These are phyloP conservation scores for Acrocephalus kingi DNA, from an alignment of 2,113 vertebrate species.

Conservation along the genomic window DNA sequence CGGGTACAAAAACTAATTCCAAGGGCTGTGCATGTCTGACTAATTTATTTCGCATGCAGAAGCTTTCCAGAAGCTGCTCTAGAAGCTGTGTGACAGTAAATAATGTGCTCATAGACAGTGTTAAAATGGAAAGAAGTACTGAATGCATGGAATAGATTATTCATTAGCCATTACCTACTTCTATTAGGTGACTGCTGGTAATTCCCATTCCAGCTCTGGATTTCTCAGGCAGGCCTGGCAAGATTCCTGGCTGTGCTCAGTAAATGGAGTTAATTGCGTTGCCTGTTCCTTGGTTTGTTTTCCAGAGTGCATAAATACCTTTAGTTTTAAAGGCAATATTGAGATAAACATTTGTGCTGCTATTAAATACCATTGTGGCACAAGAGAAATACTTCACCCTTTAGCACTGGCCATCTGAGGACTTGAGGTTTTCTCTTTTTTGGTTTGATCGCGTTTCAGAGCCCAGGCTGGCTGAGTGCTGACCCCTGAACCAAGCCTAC, in stretches of 20 bases:
- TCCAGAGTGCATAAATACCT: background rate
- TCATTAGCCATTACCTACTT: background rate
- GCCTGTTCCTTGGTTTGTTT: background rate
- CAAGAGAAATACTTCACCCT: background rate
- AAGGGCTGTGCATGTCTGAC: background rate
- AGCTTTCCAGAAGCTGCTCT: background rate
- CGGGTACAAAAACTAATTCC: background rate
- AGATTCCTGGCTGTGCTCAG: background rate
- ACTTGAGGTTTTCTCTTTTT: background rate
- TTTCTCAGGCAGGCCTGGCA: background rate
- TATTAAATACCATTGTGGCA: slow-evolving; percentile 16
- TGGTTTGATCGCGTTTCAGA: background rate
- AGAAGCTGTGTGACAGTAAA: background rate
- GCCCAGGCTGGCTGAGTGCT: background rate
- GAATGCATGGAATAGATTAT: slow-evolving; percentile 21
- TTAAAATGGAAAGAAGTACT: slow-evolving; percentile 4
- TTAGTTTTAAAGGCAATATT: background rate
- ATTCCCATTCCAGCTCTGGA: background rate
- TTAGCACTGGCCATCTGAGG: background rate
- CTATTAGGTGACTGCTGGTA: background rate
- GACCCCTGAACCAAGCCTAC: background rate
- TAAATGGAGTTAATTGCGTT: background rate
- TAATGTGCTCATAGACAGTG: background rate
- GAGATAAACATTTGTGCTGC: slow-evolving; percentile 5
- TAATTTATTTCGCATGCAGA: background rate